Percentiles rank a stretch among this genome's conserved stretches.
Conservation (phyloP, 92 coral and sea anemone genomes). For the Palythoa grandiflora region DNA sequence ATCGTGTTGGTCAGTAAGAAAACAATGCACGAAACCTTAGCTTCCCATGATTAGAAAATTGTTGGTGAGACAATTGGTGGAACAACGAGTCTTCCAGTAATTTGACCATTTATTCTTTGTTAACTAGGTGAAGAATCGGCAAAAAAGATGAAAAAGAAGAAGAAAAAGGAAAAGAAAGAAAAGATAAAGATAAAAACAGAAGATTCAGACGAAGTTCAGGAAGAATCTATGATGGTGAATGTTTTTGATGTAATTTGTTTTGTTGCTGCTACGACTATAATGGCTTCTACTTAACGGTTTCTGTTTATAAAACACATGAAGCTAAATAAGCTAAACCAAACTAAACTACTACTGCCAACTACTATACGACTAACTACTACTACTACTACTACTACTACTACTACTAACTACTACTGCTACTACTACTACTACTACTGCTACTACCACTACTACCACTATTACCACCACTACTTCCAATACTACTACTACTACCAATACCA, state of each 20-base stretch:
- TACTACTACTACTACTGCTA: too few species aligned
- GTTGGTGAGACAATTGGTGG: too few species aligned
- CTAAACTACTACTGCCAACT: background rate
- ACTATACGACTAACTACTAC: too few species aligned
- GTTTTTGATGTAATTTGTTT: background rate
- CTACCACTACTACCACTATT: too few species aligned
- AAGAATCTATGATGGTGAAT: constrained; percentile 50
- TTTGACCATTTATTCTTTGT: background rate
- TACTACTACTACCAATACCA: too few species aligned
- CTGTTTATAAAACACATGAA: background rate
- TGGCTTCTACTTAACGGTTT: background rate
- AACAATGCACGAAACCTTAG: too few species aligned
- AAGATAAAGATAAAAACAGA: constrained; percentile 61
- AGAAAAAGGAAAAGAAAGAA: constrained; percentile 85
- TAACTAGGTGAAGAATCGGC: constrained; percentile 65
- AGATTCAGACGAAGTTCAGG: constrained; percentile 66
- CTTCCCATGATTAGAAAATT: background rate
- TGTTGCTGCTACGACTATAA: background rate
- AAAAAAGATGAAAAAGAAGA: constrained; percentile 82
- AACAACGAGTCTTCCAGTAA: too few species aligned
- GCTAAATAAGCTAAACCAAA: too few species aligned
- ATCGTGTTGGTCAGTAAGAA: background rate
- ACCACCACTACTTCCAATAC: too few species aligned
- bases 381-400: too few species aligned
- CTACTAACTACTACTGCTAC: too few species aligned